Percentiles rank a stretch among this genome's conserved stretches.
Conservation (phyloP, 2,888 invertebrate genomes). For the Isoperla grammatica region DNA sequence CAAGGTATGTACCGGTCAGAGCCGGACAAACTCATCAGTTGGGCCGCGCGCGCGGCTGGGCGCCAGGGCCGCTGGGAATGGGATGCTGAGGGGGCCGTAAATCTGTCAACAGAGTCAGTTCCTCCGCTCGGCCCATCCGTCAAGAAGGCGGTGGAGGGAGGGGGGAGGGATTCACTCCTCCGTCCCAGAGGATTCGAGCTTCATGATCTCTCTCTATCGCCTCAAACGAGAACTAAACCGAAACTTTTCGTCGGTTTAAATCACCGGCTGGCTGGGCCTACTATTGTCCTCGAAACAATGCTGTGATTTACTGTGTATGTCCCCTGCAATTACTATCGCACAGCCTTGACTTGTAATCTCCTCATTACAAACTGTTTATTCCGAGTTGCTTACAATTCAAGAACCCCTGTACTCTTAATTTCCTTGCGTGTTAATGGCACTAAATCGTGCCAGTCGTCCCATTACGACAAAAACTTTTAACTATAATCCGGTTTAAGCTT, state of each 20-base stretch:
- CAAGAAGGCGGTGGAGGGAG: constrained; percentile 20
- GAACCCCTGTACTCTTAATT: constrained; percentile 7
- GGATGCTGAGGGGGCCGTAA: constrained; percentile 25
- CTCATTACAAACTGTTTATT: constrained; percentile 18
- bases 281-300: constrained; percentile 11
- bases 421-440: constrained; percentile 8
- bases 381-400: constrained; percentile 10
- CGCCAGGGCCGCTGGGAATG: constrained; percentile 4
- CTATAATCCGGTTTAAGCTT: constrained; percentile 9
- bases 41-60: constrained; percentile 6
- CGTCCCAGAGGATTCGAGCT: background rate
- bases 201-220: constrained; percentile 5
- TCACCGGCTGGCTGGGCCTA: background rate
- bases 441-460: background rate
- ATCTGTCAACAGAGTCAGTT: constrained; percentile 29
- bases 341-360: constrained; percentile 14
- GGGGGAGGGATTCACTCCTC: background rate
- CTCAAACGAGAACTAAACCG: constrained; percentile 3
- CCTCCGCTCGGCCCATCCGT: constrained; percentile 28
- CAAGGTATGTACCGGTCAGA: background rate
- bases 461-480: background rate
- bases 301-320: constrained; percentile 15
- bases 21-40: constrained; percentile 2
- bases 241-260: constrained; percentile 13
- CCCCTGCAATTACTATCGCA: constrained; percentile 14